These are phyloP conservation scores for Morinoia aosen DNA, from an alignment of 2,888 invertebrate genomes.

Conservation along the genomic window DNA sequence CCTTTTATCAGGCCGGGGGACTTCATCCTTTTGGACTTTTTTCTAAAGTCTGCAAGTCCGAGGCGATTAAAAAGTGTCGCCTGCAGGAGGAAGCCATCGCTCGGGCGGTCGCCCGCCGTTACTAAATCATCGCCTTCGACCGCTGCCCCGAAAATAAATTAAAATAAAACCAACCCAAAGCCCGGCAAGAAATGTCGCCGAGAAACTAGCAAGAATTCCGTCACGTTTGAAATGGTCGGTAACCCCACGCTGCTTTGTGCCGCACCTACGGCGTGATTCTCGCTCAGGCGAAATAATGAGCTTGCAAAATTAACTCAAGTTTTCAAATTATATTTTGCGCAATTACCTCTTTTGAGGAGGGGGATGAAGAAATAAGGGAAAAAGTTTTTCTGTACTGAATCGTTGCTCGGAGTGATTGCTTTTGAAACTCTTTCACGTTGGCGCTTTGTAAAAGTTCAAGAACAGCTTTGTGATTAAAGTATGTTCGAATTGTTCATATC, in stretches of 20 bases:
- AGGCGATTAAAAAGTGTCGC: conserved; percentile 51
- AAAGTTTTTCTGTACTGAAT: neutral
- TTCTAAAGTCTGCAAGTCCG: neutral
- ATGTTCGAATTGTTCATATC: no score
- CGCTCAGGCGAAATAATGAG: neutral
- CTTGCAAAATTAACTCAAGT: neutral
- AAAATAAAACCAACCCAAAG: neutral
- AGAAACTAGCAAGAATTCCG: neutral
- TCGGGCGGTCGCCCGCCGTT: conserved; percentile 30
- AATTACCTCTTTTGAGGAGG: neutral
- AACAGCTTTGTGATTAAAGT: neutral
- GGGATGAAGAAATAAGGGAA: neutral
- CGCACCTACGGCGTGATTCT: neutral
- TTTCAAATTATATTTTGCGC: neutral
- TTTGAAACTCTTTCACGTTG: neutral
- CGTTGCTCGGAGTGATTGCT: neutral
- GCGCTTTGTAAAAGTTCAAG: neutral
- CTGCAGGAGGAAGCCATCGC: conserved; percentile 49
- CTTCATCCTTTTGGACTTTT: neutral
- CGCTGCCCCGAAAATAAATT: conserved; percentile 35
- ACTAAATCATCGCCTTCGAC: conserved; percentile 38
- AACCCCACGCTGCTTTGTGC: neutral
- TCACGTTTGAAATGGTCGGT: neutral
- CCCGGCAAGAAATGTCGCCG: neutral
- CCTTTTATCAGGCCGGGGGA: neutral